phyloP scores from a whole-genome alignment of 2,113 vertebrate species.

The Pelecanoides urinatrix region DNA sequence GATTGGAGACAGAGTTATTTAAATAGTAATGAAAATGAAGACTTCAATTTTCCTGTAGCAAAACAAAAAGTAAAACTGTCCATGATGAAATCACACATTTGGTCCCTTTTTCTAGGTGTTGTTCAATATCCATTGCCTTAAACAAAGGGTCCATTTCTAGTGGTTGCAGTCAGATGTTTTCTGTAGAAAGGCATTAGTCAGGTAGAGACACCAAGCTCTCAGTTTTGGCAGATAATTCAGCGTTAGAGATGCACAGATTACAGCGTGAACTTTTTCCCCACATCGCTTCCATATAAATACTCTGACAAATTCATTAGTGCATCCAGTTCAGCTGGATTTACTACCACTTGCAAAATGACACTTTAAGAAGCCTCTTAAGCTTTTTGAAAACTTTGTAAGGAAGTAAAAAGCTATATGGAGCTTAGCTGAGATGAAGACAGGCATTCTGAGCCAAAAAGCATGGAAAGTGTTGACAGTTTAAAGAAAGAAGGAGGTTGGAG shows the following conservation, averaged over 20 bases:
- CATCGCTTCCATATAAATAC: neutral
- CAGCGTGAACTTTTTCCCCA: neutral
- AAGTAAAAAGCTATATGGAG: constrained; percentile 1
- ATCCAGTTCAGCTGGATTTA: neutral
- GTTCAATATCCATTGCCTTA: neutral
- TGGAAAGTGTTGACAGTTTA: constrained; percentile 43
- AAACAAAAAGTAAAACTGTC: neutral
- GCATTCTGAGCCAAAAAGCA: constrained; percentile 21
- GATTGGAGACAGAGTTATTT: neutral
- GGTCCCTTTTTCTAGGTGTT: neutral
- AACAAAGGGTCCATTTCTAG: neutral
- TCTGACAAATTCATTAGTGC: neutral
- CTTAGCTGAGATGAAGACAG: constrained; percentile 34
- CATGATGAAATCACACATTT: neutral
- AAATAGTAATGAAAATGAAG: neutral
- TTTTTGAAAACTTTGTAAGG: constrained; percentile 28
- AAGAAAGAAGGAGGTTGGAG: constrained; percentile 34
- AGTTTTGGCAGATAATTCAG: neutral
- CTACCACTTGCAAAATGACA: neutral
- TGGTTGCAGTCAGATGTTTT: neutral
- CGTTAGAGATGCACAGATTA: neutral
- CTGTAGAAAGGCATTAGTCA: neutral
- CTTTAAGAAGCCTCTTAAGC: constrained; percentile 22
- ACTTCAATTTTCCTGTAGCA: neutral
- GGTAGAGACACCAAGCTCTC: neutral